Evolutionary conservation across 2,888 invertebrate species (phyloP).

Genomic region (Hololepta plana): DNA sequence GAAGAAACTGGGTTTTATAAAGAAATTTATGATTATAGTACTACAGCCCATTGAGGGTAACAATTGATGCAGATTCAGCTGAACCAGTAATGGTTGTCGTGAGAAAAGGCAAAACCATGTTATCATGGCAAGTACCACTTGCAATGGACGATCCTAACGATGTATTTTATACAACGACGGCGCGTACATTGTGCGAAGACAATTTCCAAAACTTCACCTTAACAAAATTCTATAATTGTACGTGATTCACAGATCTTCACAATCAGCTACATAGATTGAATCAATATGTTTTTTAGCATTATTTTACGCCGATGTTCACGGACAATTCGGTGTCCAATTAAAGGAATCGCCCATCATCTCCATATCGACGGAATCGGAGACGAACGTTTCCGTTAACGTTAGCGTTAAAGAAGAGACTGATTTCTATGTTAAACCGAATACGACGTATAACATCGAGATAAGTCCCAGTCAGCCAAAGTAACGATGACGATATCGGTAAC

Average conservation of each 20-base stretch:
- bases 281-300: too few relatives aligned
- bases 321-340: too few relatives aligned
- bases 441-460: slow-evolving; percentile 26
- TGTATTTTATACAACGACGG: slow-evolving; percentile 33
- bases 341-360: slow-evolving; percentile 17
- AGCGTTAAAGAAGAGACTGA: slow-evolving; percentile 36
- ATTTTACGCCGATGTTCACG: background rate
- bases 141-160: slow-evolving; percentile 30
- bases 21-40: slow-evolving; percentile 1
- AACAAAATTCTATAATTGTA: slow-evolving; percentile 3
- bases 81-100: slow-evolving; percentile 57
- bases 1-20: too few relatives aligned
- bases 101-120: slow-evolving; percentile 51
- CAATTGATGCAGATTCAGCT: slow-evolving; percentile 25
- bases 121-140: slow-evolving; percentile 66
- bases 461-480: slow-evolving; percentile 38
- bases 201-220: slow-evolving; percentile 13
- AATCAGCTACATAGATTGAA: too few relatives aligned
- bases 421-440: slow-evolving; percentile 34
- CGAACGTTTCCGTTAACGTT: slow-evolving; percentile 38
- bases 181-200: slow-evolving; percentile 43
- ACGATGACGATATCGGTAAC: background rate
- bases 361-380: slow-evolving; percentile 35
- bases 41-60: slow-evolving; percentile 11
- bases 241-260: too few relatives aligned